These are phyloP conservation scores for Saccopteryx leptura DNA, from an alignment of 2,113 vertebrate genomes.

Conservation along the genomic window DNA sequence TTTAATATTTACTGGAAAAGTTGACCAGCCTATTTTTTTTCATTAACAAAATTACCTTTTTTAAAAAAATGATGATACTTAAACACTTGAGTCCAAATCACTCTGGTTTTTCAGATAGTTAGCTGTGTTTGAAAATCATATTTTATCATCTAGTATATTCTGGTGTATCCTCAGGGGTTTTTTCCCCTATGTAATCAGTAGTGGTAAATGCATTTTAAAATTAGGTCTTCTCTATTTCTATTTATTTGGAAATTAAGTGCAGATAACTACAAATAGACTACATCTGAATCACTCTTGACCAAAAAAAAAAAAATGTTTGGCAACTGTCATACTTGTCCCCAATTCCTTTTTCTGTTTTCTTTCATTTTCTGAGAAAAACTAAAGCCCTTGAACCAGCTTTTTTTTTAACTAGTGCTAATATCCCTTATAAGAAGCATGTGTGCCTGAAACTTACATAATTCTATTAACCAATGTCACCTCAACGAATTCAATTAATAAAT, in stretches of 20 bases:
- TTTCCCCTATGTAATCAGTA: not conserved
- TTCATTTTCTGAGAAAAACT: constrained; percentile 55
- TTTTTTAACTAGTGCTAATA: constrained; percentile 13
- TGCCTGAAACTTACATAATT: not conserved
- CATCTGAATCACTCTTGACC: not conserved
- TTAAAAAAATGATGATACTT: not conserved
- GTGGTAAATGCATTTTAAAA: not conserved
- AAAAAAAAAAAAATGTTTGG: not conserved
- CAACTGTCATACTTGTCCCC: not conserved
- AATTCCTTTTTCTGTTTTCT: constrained; percentile 42
- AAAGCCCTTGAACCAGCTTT: constrained; percentile 11
- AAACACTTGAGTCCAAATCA: constrained; percentile 7
- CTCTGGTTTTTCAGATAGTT: not conserved
- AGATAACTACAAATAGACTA: not conserved
- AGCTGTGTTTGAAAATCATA: constrained; percentile 10
- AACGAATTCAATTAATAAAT: not conserved
- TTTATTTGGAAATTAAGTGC: constrained; percentile 60
- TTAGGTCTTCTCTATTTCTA: constrained; percentile 4
- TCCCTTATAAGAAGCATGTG: not conserved
- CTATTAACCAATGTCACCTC: not conserved
- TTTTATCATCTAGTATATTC: constrained; percentile 37
- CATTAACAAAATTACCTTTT: constrained; percentile 57
- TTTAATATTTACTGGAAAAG: constrained; percentile 29
- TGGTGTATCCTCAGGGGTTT: constrained; percentile 14
- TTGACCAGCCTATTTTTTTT: constrained; percentile 19